Evolutionary conservation across 1,140 invertebrate genomes (phyloP).

Genomic region (Bombus confusus): DNA sequence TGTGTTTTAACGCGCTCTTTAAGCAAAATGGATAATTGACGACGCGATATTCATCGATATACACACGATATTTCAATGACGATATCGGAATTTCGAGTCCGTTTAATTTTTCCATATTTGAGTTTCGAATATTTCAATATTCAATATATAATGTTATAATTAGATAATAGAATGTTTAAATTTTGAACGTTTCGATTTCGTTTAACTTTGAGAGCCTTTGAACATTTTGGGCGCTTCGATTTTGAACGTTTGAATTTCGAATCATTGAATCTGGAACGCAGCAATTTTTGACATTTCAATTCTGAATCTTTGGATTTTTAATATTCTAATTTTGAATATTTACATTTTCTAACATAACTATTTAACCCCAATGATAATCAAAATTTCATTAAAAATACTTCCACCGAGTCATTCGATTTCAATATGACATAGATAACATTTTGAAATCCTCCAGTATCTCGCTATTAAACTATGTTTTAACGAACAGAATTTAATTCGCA

Average conservation of each 20-base stretch:
- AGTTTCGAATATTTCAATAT: no score
- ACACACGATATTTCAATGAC: no score
- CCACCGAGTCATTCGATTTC: background rate
- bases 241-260: no score
- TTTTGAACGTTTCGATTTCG: no score
- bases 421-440: background rate
- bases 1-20: background rate
- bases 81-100: no score
- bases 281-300: no score
- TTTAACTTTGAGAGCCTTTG: no score
- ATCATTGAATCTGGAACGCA: no score
- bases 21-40: background rate
- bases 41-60: background rate
- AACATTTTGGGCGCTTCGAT: no score
- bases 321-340: background rate
- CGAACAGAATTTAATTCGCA: background rate
- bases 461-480: background rate
- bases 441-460: background rate
- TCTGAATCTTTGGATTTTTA: background rate
- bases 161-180: no score
- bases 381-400: background rate
- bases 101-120: no score
- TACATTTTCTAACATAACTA: background rate
- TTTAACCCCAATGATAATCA: background rate
- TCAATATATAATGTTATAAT: no score